Percentiles rank a stretch among this genome's conserved stretches.
Evolutionary conservation across 2,888 invertebrate species (phyloP).

Genomic region (Acleris sparsana): DNA sequence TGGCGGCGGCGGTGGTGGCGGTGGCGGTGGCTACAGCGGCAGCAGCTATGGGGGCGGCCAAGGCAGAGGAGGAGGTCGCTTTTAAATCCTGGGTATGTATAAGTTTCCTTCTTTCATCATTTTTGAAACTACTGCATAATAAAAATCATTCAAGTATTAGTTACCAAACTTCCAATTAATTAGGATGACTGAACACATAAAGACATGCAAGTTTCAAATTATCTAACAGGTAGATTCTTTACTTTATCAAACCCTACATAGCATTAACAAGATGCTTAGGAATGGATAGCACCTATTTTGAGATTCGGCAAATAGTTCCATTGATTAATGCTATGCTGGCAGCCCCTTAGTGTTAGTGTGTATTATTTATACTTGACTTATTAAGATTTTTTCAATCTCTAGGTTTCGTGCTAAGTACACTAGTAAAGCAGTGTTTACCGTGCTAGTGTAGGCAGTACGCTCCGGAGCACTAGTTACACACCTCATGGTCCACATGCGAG

Average conservation of each 20-base stretch:
- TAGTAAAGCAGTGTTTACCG: conserved; percentile 81
- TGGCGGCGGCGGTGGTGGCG: conserved; percentile 71
- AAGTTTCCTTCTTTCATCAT: neutral
- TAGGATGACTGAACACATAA: conserved; percentile 14
- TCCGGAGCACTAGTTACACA: conserved; percentile 82
- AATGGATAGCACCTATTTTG: conserved; percentile 49
- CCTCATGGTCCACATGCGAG: conserved; percentile 78
- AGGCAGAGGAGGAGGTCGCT: conserved; percentile 61
- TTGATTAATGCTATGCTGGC: conserved; percentile 79
- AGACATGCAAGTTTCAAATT: conserved; percentile 17
- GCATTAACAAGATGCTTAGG: conserved; percentile 70
- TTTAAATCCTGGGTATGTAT: conserved; percentile 52
- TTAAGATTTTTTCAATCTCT: conserved; percentile 82
- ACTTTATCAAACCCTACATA: conserved; percentile 62
- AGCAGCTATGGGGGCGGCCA: conserved; percentile 68
- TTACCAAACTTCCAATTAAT: neutral
- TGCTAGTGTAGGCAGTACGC: conserved; percentile 84
- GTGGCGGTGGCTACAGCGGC: conserved; percentile 69
- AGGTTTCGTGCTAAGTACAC: conserved; percentile 84
- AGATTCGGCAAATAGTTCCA: conserved; percentile 55
- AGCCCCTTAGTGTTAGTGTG: conserved; percentile 61
- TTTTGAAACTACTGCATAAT: conserved; percentile 16
- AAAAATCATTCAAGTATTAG: conserved; percentile 18
- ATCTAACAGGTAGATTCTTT: conserved; percentile 5
- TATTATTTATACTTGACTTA: conserved; percentile 65